Evolutionary conservation across 1,140 invertebrate species (phyloP), one percentile per base, ranked within the genome.

Genomic region (Littorina saxatilis): DNA sequence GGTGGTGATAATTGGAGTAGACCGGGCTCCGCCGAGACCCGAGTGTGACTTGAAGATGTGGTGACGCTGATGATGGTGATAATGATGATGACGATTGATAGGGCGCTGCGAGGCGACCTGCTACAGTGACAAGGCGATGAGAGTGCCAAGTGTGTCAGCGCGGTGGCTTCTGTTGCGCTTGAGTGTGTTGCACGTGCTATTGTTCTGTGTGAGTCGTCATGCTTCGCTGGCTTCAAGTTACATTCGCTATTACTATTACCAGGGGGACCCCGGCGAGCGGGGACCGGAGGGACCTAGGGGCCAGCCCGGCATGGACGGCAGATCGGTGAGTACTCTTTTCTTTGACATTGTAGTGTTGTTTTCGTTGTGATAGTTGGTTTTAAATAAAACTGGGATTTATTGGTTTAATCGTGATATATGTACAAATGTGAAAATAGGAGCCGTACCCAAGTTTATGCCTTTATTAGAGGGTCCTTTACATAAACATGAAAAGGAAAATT

Each of bases 271-370:
- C 29, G 88, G 88, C 4, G 78, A 82, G 40, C 58, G 85, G 35
- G 88, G 88, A 43, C 35, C 80, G n/a, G 76, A 81, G 39, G 88
- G 88, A 23, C 80, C 81, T 2, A 76, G 82, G 23, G 88, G 88
- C 75, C 82, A 83, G n/a, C 85, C 88, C n/a, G 88, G 88, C 11
- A 55, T 77, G 35, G 88, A 89, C 61, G 88, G 88, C 66, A 72
- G 87, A 82, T 79, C 85, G 82, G 88, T 89, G 83, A 89, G 86
- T 87, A 82, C 43, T n/a, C n/a, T n/a, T n/a, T n/a, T n/a, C n/a
- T n/a, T n/a, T n/a, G n/a, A n/a, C n/a, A n/a, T n/a, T n/a, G n/a
- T n/a, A n/a, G n/a, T n/a, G n/a, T n/a, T n/a, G n/a, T n/a, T n/a
- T n/a, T n/a, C n/a, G n/a, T n/a, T n/a, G n/a, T n/a, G n/a, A n/a